Evolutionary conservation across 2,888 invertebrate species (phyloP).

Genomic region (Brassicogethes aeneus): DNA sequence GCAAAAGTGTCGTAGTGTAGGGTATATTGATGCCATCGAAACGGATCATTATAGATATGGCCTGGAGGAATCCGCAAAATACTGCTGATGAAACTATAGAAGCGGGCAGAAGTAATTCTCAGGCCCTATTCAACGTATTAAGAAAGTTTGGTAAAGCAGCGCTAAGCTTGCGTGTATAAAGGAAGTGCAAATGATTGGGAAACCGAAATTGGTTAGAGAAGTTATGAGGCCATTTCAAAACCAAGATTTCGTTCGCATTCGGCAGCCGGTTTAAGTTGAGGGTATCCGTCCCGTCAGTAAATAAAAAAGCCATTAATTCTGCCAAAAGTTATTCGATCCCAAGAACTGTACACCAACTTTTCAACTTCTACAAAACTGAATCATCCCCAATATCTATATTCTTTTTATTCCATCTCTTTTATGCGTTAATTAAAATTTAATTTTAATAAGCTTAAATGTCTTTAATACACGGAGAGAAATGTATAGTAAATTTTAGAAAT

Average conservation of each 20-base stretch:
- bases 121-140: constrained; percentile 17
- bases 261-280: constrained; percentile 8
- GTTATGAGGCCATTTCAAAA: constrained; percentile 24
- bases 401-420: no score
- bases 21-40: no score
- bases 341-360: background rate
- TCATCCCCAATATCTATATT: no score
- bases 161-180: constrained; percentile 20
- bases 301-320: background rate
- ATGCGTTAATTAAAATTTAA: no score
- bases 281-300: background rate
- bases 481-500: no score
- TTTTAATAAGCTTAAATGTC: no score
- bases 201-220: constrained; percentile 25
- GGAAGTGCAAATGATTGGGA: constrained; percentile 29
- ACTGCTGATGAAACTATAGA: constrained; percentile 2
- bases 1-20: no score
- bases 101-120: constrained; percentile 5
- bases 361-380: no score
- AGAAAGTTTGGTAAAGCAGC: constrained; percentile 19
- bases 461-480: no score
- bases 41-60: constrained; percentile 1
- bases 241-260: constrained; percentile 20
- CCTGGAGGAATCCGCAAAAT: background rate
- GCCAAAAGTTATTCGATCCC: background rate